These are phyloP conservation scores for Apamea anceps DNA, from an alignment of 2,888 invertebrate genomes.

Conservation along the genomic window DNA sequence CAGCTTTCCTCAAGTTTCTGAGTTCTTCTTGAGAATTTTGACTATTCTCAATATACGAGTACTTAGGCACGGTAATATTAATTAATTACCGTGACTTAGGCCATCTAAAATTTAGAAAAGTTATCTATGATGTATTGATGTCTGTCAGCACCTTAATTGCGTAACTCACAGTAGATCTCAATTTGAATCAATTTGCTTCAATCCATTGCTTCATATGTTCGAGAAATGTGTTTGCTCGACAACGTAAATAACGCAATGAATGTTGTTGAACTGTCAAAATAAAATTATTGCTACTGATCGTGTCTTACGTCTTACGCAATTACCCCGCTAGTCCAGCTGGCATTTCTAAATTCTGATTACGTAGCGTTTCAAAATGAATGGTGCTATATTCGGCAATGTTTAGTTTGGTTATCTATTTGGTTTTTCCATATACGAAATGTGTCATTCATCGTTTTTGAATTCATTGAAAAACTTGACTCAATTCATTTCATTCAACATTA, in stretches of 20 bases:
- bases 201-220: too few relatives aligned
- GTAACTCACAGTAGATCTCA: too few relatives aligned
- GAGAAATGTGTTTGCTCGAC: too few relatives aligned
- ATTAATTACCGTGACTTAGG: too few relatives aligned
- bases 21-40: neutral
- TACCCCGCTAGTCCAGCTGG: too few relatives aligned
- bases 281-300: too few relatives aligned
- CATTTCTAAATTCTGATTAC: neutral
- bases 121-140: neutral
- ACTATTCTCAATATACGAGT: neutral
- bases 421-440: neutral
- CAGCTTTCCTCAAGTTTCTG: neutral
- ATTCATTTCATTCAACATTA: slow-evolving; percentile 17
- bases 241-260: too few relatives aligned
- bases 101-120: neutral
- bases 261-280: too few relatives aligned
- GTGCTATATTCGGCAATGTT: slow-evolving; percentile 1
- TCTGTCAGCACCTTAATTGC: too few relatives aligned
- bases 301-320: too few relatives aligned
- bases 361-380: neutral
- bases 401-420: neutral
- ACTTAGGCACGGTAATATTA: too few relatives aligned
- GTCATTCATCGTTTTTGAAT: neutral
- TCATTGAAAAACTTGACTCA: neutral
- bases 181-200: too few relatives aligned